Conservation (phyloP, 2,888 invertebrate species). For the Lacanobia wlatinum region DNA sequence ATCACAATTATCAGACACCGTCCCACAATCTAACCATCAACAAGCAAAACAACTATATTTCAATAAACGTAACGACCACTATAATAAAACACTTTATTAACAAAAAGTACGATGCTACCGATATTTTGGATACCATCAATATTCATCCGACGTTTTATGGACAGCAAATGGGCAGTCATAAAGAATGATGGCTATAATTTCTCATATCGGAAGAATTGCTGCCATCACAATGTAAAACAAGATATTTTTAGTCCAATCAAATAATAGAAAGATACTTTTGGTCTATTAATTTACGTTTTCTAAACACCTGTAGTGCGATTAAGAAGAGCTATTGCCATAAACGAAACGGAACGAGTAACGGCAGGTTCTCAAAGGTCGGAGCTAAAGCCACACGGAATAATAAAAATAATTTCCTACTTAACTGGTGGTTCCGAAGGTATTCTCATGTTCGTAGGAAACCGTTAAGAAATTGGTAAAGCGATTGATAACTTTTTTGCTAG, state of each 20-base stretch:
- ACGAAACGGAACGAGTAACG: slow-evolving; percentile 58
- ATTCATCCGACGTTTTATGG: slow-evolving; percentile 54
- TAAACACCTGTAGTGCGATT: slow-evolving; percentile 42
- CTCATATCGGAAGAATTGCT: slow-evolving; percentile 32
- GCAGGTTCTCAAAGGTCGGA: slow-evolving; percentile 58
- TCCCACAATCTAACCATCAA: slow-evolving; percentile 26
- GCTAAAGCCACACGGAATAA: slow-evolving; percentile 53
- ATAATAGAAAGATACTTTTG: slow-evolving; percentile 48
- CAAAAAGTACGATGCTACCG: slow-evolving; percentile 46
- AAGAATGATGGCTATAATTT: slow-evolving; percentile 53
- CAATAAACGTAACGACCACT: slow-evolving; percentile 30
- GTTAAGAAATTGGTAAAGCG: slow-evolving; percentile 59
- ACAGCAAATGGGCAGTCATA: slow-evolving; percentile 48
- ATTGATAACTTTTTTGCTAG: slow-evolving; percentile 58
- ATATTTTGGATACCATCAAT: slow-evolving; percentile 45
- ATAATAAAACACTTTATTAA: slow-evolving; percentile 53
- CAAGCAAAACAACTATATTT: slow-evolving; percentile 39
- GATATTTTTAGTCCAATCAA: slow-evolving; percentile 42
- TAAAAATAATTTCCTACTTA: slow-evolving; percentile 64
- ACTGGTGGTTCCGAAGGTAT: slow-evolving; percentile 33
- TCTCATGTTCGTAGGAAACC: slow-evolving; percentile 48
- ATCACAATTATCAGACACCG: background rate
- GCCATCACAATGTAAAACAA: slow-evolving; percentile 43
- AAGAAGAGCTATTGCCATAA: slow-evolving; percentile 45
- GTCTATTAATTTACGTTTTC: slow-evolving; percentile 48